A percentile compares a stretch with the other conserved stretches of the same genome.
Conservation (phyloP, 2,888 invertebrate genomes). For the Andrena fulva region DNA sequence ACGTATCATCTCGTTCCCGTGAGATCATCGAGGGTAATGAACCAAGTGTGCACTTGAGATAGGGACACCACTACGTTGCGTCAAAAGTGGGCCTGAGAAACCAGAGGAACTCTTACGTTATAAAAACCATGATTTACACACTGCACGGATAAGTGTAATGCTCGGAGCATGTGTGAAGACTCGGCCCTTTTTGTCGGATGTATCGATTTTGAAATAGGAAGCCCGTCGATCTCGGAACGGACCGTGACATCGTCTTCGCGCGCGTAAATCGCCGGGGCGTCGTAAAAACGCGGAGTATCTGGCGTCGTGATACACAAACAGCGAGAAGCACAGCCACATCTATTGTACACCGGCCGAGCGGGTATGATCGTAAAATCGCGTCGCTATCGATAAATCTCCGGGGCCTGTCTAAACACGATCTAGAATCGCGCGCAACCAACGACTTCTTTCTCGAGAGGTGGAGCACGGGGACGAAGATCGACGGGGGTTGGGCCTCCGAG, state of each 20-base stretch:
- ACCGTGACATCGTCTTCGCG: conserved; percentile 28
- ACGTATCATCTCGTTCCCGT: conserved; percentile 22
- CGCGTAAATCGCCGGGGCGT: conserved; percentile 28
- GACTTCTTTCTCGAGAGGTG: conserved; percentile 36
- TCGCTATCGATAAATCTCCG: conserved; percentile 78
- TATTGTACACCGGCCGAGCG: conserved; percentile 31
- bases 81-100: conserved; percentile 37
- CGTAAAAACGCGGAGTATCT: conserved; percentile 53
- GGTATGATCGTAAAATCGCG: conserved; percentile 66
- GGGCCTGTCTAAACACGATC: conserved; percentile 78
- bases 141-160: not conserved
- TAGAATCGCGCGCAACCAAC: conserved; percentile 54
- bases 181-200: not conserved
- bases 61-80: conserved; percentile 16
- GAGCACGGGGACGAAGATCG: not conserved
- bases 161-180: not conserved
- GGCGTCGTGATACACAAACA: conserved; percentile 60
- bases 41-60: conserved; percentile 59
- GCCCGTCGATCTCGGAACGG: conserved; percentile 34
- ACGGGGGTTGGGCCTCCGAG: not conserved
- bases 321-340: conserved; percentile 28
- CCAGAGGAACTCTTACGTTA: not conserved
- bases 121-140: not conserved
- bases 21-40: conserved; percentile 42
- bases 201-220: conserved; percentile 21